Evolutionary conservation across 2,888 invertebrate genomes (phyloP).

Genomic region (Morpho achilles): DNA sequence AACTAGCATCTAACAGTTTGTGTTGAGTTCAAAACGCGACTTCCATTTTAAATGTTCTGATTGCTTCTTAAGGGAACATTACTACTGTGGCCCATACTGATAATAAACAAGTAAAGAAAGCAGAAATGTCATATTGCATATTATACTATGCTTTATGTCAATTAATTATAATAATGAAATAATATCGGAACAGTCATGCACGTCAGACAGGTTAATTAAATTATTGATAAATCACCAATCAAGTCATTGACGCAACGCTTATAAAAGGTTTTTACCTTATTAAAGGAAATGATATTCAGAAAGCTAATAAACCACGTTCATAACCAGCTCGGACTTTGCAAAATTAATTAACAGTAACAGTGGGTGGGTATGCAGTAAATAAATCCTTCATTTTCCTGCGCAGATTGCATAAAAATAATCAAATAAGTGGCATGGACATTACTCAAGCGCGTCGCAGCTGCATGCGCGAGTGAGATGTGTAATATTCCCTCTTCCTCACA

Average conservation of each 20-base stretch:
- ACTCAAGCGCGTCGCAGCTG: constrained; percentile 63
- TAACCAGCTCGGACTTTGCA: constrained; percentile 33
- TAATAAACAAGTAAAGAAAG: too few relatives aligned
- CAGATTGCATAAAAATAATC: constrained; percentile 78
- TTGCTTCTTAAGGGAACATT: too few relatives aligned
- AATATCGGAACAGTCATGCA: not conserved
- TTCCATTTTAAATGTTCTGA: too few relatives aligned
- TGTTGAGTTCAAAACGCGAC: too few relatives aligned
- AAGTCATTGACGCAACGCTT: not conserved
- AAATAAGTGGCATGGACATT: constrained; percentile 75
- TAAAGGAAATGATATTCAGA: constrained; percentile 25
- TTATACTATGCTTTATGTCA: too few relatives aligned
- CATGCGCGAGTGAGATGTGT: constrained; percentile 42
- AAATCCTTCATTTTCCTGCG: constrained; percentile 69
- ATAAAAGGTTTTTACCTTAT: constrained; percentile 6
- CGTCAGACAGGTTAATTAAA: not conserved
- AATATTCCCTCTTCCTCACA: constrained; percentile 42
- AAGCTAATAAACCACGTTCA: constrained; percentile 28
- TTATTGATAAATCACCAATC: not conserved
- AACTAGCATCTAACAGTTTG: too few relatives aligned
- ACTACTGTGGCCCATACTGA: too few relatives aligned
- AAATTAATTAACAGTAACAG: constrained; percentile 74
- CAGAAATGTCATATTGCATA: too few relatives aligned
- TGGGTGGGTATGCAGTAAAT: constrained; percentile 58
- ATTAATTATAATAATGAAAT: too few relatives aligned